Evolutionary conservation across 2,888 invertebrate genomes (phyloP).

Genomic region (Drosophila sordidula): DNA sequence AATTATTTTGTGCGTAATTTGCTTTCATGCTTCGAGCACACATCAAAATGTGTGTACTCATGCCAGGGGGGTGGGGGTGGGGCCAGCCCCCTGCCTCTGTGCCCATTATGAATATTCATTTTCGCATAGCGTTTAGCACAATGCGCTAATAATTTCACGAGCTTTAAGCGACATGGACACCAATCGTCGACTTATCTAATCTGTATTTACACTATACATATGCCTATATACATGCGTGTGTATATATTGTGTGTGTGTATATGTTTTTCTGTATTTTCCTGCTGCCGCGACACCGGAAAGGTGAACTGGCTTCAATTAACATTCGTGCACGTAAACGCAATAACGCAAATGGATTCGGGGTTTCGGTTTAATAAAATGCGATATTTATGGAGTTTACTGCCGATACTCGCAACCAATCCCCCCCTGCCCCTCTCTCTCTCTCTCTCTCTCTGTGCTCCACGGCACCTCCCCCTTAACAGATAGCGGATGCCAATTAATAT

Average conservation of each 20-base stretch:
- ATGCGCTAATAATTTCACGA: constrained; percentile 52
- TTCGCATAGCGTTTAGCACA: constrained; percentile 22
- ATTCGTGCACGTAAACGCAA: constrained; percentile 79
- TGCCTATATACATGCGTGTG: not conserved
- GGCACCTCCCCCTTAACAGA: constrained; percentile 4
- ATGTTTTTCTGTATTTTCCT: constrained; percentile 8
- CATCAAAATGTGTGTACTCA: constrained; percentile 45
- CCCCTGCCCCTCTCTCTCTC: not conserved
- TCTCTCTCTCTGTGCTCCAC: no score
- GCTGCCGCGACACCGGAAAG: constrained; percentile 21
- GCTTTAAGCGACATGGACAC: constrained; percentile 42
- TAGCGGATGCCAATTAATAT: constrained; percentile 69
- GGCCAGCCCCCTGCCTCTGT: no score
- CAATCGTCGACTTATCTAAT: constrained; percentile 68
- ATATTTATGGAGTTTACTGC: constrained; percentile 76
- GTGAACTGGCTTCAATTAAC: constrained; percentile 72
- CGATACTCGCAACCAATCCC: not conserved
- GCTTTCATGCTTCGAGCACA: constrained; percentile 72
- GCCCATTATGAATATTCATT: constrained; percentile 70
- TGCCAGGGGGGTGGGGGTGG: no score
- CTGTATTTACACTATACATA: constrained; percentile 42
- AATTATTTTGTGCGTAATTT: constrained; percentile 80
- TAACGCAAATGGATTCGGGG: constrained; percentile 78
- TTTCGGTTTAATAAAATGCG: constrained; percentile 74
- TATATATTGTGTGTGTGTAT: not conserved